phyloP scores from a whole-genome alignment of 2,113 vertebrate species.

The Halichoerus grypus region DNA sequence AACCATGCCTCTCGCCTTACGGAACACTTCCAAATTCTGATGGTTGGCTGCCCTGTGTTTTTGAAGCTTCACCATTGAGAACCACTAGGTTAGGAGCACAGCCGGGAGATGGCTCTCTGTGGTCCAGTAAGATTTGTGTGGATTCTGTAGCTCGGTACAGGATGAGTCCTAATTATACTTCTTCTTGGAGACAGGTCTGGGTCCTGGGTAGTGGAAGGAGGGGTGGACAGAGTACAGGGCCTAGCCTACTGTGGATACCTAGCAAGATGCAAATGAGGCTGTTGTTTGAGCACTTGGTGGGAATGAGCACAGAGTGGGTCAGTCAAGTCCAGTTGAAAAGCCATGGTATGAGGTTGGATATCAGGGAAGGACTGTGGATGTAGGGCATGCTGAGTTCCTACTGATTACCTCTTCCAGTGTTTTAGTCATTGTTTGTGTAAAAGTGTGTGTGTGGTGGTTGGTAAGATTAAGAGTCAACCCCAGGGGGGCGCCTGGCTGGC shows the following conservation, averaged over 20 bases:
- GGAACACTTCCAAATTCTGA: slow-evolving; percentile 19
- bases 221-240: not conserved
- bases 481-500: not conserved
- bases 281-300: not conserved
- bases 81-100: not conserved
- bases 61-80: not conserved
- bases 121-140: not conserved
- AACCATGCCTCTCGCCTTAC: not conserved
- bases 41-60: not conserved
- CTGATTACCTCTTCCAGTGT: not conserved
- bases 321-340: slow-evolving; percentile 15
- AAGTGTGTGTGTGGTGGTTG: not conserved
- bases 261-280: not conserved
- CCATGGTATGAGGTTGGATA: not conserved
- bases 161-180: not conserved
- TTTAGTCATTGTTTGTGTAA: not conserved
- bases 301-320: not conserved
- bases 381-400: not conserved
- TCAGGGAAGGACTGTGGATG: not conserved
- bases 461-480: not conserved
- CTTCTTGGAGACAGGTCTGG: not conserved
- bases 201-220: not conserved
- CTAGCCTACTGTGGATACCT: not conserved
- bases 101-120: not conserved
- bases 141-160: not conserved